phyloP scores from a whole-genome alignment of 2,888 invertebrate genomes.

The Habroteleia sp. region DNA sequence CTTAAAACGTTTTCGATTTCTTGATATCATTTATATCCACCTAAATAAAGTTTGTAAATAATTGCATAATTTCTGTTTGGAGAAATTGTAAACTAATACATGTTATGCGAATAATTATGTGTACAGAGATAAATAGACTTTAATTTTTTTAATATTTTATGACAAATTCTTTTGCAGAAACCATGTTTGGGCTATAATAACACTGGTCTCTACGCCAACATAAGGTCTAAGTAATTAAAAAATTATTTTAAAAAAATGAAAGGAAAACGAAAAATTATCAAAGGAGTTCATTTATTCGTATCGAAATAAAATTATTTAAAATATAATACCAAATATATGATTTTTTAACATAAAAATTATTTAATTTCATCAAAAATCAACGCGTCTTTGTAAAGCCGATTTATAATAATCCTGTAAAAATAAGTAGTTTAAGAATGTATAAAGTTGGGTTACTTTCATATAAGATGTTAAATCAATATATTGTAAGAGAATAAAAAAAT shows the following conservation, averaged over 20 bases:
- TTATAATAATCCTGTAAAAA: conserved; percentile 8
- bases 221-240: conserved; percentile 67
- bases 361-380: conserved; percentile 32
- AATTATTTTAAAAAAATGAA: conserved; percentile 55
- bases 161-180: conserved; percentile 67
- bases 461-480: conserved; percentile 26
- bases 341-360: conserved; percentile 65
- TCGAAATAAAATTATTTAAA: conserved; percentile 70
- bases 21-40: too few relatives aligned
- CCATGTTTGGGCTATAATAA: conserved; percentile 71
- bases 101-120: too few relatives aligned
- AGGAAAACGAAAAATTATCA: conserved; percentile 50
- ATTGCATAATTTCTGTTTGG: not conserved
- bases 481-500: conserved; percentile 22
- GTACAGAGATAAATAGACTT: not conserved
- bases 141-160: conserved; percentile 13
- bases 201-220: conserved; percentile 70
- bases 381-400: conserved; percentile 28
- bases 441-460: conserved; percentile 39
- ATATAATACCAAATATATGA: conserved; percentile 68
- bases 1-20: too few relatives aligned
- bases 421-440: conserved; percentile 27
- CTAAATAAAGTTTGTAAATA: conserved; percentile 46
- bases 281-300: conserved; percentile 69
- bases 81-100: too few relatives aligned